Percentiles rank a stretch among this genome's conserved stretches.
Conservation (phyloP, 1,140 invertebrate species). For the Maconellicoccus hirsutus region DNA sequence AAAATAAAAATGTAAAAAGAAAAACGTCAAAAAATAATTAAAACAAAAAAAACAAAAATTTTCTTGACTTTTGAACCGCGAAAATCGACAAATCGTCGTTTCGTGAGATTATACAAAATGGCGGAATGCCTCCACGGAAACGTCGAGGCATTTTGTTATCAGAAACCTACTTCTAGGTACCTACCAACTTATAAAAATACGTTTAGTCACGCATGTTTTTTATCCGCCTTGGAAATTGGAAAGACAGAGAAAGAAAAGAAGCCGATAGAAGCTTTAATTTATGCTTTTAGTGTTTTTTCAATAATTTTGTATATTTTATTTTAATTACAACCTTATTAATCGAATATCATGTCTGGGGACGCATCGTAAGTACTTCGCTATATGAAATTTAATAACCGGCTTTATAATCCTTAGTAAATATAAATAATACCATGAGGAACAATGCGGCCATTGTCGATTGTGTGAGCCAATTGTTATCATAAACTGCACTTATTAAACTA, state of each 20-base stretch:
- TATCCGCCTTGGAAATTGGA: neutral
- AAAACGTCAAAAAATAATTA: too few species aligned
- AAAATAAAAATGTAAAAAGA: too few species aligned
- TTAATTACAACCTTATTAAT: neutral
- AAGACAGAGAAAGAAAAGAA: slow-evolving; percentile 1
- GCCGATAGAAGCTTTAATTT: slow-evolving; percentile 5
- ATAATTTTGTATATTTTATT: slow-evolving; percentile 14
- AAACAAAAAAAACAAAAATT: too few species aligned
- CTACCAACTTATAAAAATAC: neutral
- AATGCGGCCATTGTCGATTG: neutral
- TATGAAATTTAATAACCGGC: neutral
- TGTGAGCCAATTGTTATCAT: neutral
- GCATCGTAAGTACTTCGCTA: neutral
- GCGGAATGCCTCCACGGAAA: neutral
- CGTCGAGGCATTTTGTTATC: neutral
- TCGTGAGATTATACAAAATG: neutral
- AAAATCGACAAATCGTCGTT: neutral
- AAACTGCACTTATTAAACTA: neutral
- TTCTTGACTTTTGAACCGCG: too few species aligned
- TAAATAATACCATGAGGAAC: neutral
- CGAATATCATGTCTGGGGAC: slow-evolving; percentile 11
- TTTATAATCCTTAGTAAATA: neutral
- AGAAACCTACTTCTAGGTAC: neutral
- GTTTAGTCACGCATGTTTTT: slow-evolving; percentile 20
- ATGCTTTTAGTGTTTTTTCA: neutral